Base-by-base conservation (phyloP, 2,888 invertebrate genomes). In the Matsumyia berberina region DNA sequence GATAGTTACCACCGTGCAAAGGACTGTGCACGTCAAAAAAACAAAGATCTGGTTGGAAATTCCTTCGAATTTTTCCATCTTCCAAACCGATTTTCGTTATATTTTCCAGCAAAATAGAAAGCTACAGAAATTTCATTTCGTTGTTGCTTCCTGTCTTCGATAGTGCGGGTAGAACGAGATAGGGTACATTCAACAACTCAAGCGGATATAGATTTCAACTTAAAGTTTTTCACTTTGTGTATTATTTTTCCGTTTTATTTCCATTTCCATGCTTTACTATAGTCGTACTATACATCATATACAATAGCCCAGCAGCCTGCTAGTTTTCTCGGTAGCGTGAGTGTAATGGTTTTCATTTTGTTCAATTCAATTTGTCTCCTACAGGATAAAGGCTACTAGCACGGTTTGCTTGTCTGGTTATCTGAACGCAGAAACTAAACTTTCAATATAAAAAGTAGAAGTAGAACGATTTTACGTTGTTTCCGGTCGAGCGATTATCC, bases 181-280 rank as follows among this genome's bases (percentile, higher is more conserved):
- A 29, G 67, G 53, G 74, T 74, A 44, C 55, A 74, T 81, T 69
- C 80, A 81, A 81, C 74, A 81, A 81, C 55, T 76, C 76, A 62
- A 69, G 76, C 69, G 80, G 80, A 81, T 81, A 76, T 81, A 69
- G 76, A 81, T 81, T 81, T 81, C 80, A 76, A 81, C 74, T 76
- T 76, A 76, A 76, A 74, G 80, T 74, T 74, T 55, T 66, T 66
- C 57, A 55, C 49, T 74, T 53, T 74, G 60, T 67, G 24, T 55
- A 74, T 60, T 80, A 74, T 72, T 79, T 77, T 73, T 31, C 58
- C 12, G 64, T 60, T 80, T 58, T 35, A 67, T 74, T 67, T 69
- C 31, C 58, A 74, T 55, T 67, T 69, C 31, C 58, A 74, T 55
- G 51, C 37, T 79, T 24, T 24, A 31, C 24, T 24, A 24, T 24